Base-by-base conservation (phyloP, 2,113 vertebrate species). In the Syngnathoides biaculeatus region DNA sequence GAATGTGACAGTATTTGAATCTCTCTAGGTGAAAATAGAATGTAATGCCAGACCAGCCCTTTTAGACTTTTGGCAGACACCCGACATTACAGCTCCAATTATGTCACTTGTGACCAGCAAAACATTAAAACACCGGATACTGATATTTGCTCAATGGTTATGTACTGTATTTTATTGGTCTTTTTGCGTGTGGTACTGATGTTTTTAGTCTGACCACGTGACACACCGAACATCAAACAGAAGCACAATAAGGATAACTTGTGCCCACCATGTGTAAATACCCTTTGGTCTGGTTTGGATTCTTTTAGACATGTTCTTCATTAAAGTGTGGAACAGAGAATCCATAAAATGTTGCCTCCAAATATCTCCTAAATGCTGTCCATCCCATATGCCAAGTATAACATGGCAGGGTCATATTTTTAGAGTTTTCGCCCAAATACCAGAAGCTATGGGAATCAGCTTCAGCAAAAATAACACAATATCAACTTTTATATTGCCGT, bases 351-450 rank as follows among this genome's bases (percentile, higher is more conserved):
- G 40, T 59, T 84, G 63, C 81, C 47, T 81, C 79, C 72, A 65
- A 78, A 86, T 80, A 77, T 88, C 75, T 82, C 82, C 77, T 82
- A 73, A 88, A 86, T 73, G 79, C 75, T 77, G 65, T 73, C 67
- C 75, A 72, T 84, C 78, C 77, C 68, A 83, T 78, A 88, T 71
- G 82, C 87, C 88, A 88, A 89, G 75, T 77, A 84, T 64, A 90
- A 91, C 84, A 89, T 61, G 66, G 68, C 73, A 73, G 79, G 84
- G 79, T 84, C 69, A 77, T 81, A 82, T 89, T 89, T 87, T 85
- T 74, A 81, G 85, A 90, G 78, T 83, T 87, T 90, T 73, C 61
- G 66, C 74, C 77, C 80, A 84, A 79, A 79, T 86, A 84, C 82
- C 83, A 89, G 80, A 74, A 79, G 74, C 73, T 86, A 78, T 87